Base-by-base conservation (phyloP, 1,140 invertebrate genomes). In the Uloborus diversus region DNA sequence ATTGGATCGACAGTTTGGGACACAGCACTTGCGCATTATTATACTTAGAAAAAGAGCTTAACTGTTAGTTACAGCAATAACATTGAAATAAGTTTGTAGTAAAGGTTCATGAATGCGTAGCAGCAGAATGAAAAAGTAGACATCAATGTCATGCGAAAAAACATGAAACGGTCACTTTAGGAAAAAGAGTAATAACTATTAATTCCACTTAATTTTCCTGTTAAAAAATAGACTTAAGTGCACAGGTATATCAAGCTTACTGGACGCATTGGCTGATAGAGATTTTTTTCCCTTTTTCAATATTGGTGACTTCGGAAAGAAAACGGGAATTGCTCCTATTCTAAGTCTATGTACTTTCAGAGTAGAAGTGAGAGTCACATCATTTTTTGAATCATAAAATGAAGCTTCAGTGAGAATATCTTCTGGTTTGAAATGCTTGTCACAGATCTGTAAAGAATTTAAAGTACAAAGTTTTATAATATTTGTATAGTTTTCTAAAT, bases 21-120 rank as follows among this genome's bases (percentile, higher is more conserved):
- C 68, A 57, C 68, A 35, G 23, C 68, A 70, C 27, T 30, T 33
- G 25, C 68, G 68, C 68, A 70, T 70, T 33, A 35, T 70, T 56
- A n/a, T 25, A 69, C 28, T 42, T 27, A 57, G 13, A 51, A 25
- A 28, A 17, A 25, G 51, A 53, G 49, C 7, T 7, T 0, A 20
- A 66, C 11, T 30, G 5, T 25, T 32, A 49, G 42, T 33, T 32
- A 49, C 37, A 28, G 42, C 14, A 35, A n/a, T 14, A 4, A 51
- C 32, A 28, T 28, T 23, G 64, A 1, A 28, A 25, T 17, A 17
- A 66, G 3, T 61, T 20, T 20, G n/a, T n/a, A n/a, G n/a, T n/a
- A n/a, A n/a, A n/a, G n/a, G n/a, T n/a, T n/a, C n/a, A n/a, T n/a
- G n/a, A n/a, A n/a, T n/a, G n/a, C n/a, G n/a, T n/a, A 20, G n/a